phyloP scores from a whole-genome alignment of 2,113 vertebrate genomes.

The Lonchura striata region DNA sequence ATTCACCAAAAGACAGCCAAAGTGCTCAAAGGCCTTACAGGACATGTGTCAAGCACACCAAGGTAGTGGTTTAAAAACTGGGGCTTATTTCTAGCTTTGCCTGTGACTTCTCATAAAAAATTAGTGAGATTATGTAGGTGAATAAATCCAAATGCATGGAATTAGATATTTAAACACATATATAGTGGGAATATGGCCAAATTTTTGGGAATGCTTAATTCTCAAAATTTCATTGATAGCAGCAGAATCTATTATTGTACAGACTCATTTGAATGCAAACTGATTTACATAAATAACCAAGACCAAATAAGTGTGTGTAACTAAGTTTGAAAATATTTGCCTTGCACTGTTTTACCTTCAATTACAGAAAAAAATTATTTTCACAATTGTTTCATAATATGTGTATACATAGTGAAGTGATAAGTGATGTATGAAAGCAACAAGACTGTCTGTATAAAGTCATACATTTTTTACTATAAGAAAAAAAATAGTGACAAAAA shows the following conservation, averaged over 20 bases:
- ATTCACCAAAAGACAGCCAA: not conserved
- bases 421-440: constrained; percentile 10
- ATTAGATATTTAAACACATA: not conserved
- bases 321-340: not conserved
- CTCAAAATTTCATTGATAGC: not conserved
- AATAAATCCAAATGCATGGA: not conserved
- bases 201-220: not conserved
- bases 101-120: not conserved
- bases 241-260: not conserved
- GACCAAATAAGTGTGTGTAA: not conserved
- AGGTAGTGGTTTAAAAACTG: not conserved
- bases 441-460: not conserved
- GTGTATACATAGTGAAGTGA: not conserved
- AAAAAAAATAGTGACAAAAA: not conserved
- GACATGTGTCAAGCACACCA: not conserved
- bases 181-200: not conserved
- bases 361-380: not conserved
- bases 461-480: not conserved
- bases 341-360: not conserved
- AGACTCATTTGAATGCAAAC: not conserved
- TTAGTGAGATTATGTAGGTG: not conserved
- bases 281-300: not conserved
- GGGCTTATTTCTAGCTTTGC: not conserved
- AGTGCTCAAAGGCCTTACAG: not conserved
- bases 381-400: not conserved